A percentile compares a stretch with the other conserved stretches of the same genome.
Evolutionary conservation across 2,888 invertebrate genomes (phyloP).

Genomic region (Nycteola revayana): DNA sequence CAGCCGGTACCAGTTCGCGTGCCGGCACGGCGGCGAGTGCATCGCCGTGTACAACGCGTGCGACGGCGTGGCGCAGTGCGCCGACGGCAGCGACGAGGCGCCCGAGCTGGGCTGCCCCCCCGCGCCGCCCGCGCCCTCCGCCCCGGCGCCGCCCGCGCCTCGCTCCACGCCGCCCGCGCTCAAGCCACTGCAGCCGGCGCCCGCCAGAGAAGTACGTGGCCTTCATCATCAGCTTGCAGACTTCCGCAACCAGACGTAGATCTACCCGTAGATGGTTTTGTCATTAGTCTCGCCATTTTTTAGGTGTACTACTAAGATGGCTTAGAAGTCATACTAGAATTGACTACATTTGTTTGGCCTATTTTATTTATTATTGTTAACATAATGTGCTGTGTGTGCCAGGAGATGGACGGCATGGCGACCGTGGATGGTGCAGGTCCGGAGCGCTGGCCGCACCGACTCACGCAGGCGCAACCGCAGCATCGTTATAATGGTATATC

Average conservation of each 20-base stretch:
- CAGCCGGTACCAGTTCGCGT: constrained; percentile 94
- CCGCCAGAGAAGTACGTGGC: too few relatives aligned
- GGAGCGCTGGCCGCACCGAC: constrained; percentile 69
- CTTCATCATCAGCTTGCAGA: too few relatives aligned
- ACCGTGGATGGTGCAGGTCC: constrained; percentile 20
- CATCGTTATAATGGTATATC: constrained; percentile 50
- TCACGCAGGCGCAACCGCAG: constrained; percentile 64
- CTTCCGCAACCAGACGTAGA: too few relatives aligned
- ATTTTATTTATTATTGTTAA: too few relatives aligned
- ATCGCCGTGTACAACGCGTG: constrained; percentile 97
- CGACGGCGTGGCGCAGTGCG: constrained; percentile 95
- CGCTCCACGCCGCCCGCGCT: constrained; percentile 19
- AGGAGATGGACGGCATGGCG: constrained; percentile 28
- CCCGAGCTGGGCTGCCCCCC: constrained; percentile 90
- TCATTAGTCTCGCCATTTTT: too few relatives aligned
- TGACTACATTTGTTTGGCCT: too few relatives aligned
- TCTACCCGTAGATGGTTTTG: too few relatives aligned
- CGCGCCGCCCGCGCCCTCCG: constrained; percentile 29
- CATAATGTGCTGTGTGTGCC: too few relatives aligned
- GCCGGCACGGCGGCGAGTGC: constrained; percentile 92
- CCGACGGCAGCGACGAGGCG: constrained; percentile 95
- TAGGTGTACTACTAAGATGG: too few relatives aligned
- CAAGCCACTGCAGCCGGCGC: constrained; percentile 24
- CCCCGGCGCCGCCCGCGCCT: constrained; percentile 64
- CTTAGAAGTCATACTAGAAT: too few relatives aligned